These are phyloP conservation scores for Scrobipalpa costella DNA, from an alignment of 2,888 invertebrate species.

Conservation along the genomic window DNA sequence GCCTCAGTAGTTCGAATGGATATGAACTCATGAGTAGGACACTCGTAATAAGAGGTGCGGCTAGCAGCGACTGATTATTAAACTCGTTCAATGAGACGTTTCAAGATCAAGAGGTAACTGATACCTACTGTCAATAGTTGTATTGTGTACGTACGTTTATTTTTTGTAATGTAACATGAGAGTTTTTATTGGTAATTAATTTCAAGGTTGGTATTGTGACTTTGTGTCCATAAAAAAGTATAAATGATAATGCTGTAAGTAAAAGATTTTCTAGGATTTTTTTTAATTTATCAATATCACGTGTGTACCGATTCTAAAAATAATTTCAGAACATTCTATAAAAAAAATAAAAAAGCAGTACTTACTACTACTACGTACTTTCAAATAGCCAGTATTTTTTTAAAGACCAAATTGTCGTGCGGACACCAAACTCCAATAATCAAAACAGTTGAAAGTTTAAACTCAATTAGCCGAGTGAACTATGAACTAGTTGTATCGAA, in stretches of 20 bases:
- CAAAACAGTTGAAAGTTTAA: neutral
- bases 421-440: neutral
- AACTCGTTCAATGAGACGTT: constrained; percentile 25
- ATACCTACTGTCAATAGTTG: too few species aligned
- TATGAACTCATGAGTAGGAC: constrained; percentile 16
- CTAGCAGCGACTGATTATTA: constrained; percentile 31
- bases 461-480: constrained; percentile 9
- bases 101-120: constrained; percentile 15
- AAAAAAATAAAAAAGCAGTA: too few species aligned
- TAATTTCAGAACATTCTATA: too few species aligned
- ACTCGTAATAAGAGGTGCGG: constrained; percentile 32
- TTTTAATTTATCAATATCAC: too few species aligned
- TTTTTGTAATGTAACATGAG: neutral
- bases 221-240: too few species aligned
- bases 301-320: too few species aligned
- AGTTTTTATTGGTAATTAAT: too few species aligned
- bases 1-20: too few species aligned
- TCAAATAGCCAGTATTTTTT: neutral
- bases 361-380: neutral
- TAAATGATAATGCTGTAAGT: too few species aligned
- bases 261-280: too few species aligned
- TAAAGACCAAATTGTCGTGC: neutral
- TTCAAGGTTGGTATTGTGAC: too few species aligned
- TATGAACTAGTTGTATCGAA: constrained; percentile 21
- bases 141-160: neutral